Evolutionary conservation across 2,888 invertebrate genomes (phyloP).

Genomic region (Parascotia fuliginaria): DNA sequence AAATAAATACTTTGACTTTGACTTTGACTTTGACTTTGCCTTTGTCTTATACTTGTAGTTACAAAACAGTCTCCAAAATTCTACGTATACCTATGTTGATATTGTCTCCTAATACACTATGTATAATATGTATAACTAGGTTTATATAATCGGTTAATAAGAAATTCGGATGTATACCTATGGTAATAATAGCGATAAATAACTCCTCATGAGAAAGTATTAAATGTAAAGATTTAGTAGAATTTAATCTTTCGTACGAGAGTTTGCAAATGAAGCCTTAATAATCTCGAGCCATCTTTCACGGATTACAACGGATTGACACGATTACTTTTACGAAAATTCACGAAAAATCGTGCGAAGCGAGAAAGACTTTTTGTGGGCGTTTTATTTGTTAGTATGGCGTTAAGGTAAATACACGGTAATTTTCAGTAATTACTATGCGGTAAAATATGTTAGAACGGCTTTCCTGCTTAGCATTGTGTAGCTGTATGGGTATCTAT

Average conservation of each 20-base stretch:
- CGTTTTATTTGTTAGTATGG: constrained; percentile 8
- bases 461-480: not conserved
- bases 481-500: not conserved
- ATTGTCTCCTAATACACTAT: no score
- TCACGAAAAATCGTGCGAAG: constrained; percentile 36
- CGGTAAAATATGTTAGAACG: constrained; percentile 7
- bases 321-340: constrained; percentile 48
- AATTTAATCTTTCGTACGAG: constrained; percentile 58
- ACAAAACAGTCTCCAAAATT: no score
- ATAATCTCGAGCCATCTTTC: constrained; percentile 60
- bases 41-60: no score
- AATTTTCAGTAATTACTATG: constrained; percentile 16
- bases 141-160: no score
- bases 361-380: constrained; percentile 26
- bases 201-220: constrained; percentile 40
- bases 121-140: no score
- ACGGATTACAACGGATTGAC: constrained; percentile 58
- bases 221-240: constrained; percentile 45
- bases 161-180: no score
- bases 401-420: constrained; percentile 15
- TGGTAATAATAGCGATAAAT: constrained; percentile 26
- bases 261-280: constrained; percentile 61
- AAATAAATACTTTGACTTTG: no score
- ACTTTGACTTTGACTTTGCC: no score
- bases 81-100: no score